A percentile compares a stretch with the other conserved stretches of the same genome.
Conservation (phyloP, 1,140 invertebrate genomes). For the Temnothorax longispinosus region DNA sequence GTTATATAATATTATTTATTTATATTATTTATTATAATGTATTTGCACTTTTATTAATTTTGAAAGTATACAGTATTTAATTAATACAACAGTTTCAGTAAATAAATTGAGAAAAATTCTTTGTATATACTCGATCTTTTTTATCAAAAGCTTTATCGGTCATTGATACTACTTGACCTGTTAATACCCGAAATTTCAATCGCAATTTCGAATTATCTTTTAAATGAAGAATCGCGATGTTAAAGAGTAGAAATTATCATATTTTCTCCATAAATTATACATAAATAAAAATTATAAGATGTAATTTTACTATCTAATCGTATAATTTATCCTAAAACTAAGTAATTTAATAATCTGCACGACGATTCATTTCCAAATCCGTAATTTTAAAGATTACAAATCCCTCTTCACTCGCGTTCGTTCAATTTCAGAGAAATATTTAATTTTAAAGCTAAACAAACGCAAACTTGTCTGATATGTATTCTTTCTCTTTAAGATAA, state of each 20-base stretch:
- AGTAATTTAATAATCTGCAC: background rate
- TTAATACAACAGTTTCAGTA: background rate
- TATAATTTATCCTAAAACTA: background rate
- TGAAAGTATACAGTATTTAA: background rate
- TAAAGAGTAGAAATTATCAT: background rate
- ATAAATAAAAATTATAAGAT: background rate
- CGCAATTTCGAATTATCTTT: background rate
- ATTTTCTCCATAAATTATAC: background rate
- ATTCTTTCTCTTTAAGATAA: background rate
- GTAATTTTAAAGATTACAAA: background rate
- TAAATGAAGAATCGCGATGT: background rate
- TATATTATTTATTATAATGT: no score
- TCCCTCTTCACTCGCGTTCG: background rate
- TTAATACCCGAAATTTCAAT: slow-evolving; percentile 2
- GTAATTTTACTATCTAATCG: background rate
- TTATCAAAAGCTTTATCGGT: background rate
- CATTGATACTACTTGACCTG: background rate
- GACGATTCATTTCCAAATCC: background rate
- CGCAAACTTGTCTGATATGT: background rate
- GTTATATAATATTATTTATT: background rate
- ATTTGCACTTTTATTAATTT: background rate
- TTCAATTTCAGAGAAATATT: background rate
- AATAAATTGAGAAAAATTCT: background rate
- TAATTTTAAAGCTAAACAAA: background rate
- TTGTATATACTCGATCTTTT: background rate